A percentile compares a stretch with the other conserved stretches of the same genome.
phyloP scores from a whole-genome alignment of 53 echinoderm and acorn worm species.

The Arbacia lixula region DNA sequence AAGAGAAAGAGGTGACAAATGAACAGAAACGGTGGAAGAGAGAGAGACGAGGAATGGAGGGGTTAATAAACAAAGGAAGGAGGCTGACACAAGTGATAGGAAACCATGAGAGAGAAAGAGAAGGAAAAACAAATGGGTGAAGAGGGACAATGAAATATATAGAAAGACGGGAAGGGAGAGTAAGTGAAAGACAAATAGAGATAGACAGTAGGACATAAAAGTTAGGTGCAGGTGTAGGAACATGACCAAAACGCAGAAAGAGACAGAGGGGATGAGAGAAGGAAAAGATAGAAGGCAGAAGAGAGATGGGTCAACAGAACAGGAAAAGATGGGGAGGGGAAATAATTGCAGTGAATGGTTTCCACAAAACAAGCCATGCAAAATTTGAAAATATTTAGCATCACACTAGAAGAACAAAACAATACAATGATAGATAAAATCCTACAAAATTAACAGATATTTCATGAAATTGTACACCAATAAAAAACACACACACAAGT shows the following conservation, averaged over 20 bases:
- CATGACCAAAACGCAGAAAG: neutral
- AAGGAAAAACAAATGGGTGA: neutral
- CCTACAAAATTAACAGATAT: no score
- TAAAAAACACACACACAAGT: no score
- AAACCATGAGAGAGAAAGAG: neutral
- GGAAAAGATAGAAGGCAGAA: neutral
- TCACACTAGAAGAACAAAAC: no score
- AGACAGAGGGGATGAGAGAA: neutral
- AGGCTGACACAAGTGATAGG: neutral
- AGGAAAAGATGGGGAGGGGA: neutral
- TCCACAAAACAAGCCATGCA: no score
- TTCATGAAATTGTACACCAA: no score
- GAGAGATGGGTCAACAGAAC: neutral
- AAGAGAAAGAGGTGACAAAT: neutral
- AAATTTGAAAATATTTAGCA: no score
- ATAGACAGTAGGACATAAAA: no score
- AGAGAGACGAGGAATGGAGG: neutral
- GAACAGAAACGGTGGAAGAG: neutral
- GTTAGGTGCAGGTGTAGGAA: no score
- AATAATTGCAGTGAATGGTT: no score
- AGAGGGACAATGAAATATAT: neutral
- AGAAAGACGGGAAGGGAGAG: neutral
- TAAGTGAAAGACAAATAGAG: neutral
- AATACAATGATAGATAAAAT: no score
- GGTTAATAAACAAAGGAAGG: neutral